These are phyloP conservation scores for Euplagia quadripunctaria DNA, from an alignment of 2,888 invertebrate species.

Conservation along the genomic window DNA sequence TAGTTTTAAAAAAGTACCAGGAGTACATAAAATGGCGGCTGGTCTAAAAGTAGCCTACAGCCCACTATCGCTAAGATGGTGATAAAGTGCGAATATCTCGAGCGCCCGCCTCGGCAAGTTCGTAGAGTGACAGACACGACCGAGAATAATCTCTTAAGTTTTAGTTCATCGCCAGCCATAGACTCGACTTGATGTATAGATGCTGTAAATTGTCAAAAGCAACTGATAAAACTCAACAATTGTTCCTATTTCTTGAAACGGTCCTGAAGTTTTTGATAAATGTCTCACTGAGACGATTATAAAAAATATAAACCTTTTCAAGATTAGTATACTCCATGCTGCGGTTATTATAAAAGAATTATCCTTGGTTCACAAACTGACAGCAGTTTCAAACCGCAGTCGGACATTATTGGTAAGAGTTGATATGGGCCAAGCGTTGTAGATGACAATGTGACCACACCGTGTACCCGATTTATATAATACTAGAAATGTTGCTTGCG, in stretches of 20 bases:
- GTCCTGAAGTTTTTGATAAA: conserved; percentile 2
- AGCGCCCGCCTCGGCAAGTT: conserved; percentile 49
- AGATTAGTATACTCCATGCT: neutral
- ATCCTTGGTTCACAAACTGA: too few relatives aligned
- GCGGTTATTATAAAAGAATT: neutral
- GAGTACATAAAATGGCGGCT: conserved; percentile 53
- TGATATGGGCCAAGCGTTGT: too few relatives aligned
- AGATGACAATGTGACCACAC: too few relatives aligned
- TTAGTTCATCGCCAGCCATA: conserved; percentile 54
- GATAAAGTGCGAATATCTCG: conserved; percentile 64
- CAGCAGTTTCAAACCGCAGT: too few relatives aligned
- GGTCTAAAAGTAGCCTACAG: conserved; percentile 43
- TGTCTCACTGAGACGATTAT: neutral
- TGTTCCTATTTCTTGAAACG: conserved; percentile 27
- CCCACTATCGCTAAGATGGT: conserved; percentile 55
- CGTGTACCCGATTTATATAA: too few relatives aligned
- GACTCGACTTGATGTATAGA: conserved; percentile 48
- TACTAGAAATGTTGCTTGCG: too few relatives aligned
- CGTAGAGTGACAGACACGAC: conserved; percentile 56
- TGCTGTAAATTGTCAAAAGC: conserved; percentile 48
- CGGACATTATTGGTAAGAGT: too few relatives aligned
- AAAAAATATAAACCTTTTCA: neutral
- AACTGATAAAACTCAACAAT: conserved; percentile 49
- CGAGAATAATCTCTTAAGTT: conserved; percentile 62
- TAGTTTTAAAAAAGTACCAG: conserved; percentile 41